phyloP scores from a whole-genome alignment of 1,140 invertebrate genomes.

The Pomacea maculata region DNA sequence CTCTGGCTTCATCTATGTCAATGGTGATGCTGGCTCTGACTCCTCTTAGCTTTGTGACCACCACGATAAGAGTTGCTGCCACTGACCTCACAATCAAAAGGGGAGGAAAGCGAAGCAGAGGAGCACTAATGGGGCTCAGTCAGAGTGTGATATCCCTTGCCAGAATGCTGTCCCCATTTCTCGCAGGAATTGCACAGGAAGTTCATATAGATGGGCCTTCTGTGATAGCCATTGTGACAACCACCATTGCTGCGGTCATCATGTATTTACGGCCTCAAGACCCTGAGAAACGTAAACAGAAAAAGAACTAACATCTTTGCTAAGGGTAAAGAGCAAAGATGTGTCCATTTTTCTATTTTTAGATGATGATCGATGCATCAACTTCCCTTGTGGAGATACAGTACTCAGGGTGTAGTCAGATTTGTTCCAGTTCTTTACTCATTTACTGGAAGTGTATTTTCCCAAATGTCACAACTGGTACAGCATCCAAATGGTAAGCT shows the following conservation, averaged over 20 bases:
- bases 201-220: slow-evolving; percentile 45
- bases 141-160: slow-evolving; percentile 62
- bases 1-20: slow-evolving; percentile 30
- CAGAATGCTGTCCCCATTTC: slow-evolving; percentile 60
- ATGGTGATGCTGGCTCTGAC: slow-evolving; percentile 49
- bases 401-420: too few relatives aligned
- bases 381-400: too few relatives aligned
- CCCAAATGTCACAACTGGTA: too few relatives aligned
- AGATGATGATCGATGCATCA: too few relatives aligned
- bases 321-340: background rate
- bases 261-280: slow-evolving; percentile 43
- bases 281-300: slow-evolving; percentile 3
- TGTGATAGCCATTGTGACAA: slow-evolving; percentile 38
- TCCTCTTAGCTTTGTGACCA: slow-evolving; percentile 58
- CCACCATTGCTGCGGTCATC: slow-evolving; percentile 38
- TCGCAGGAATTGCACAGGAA: slow-evolving; percentile 60
- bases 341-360: too few relatives aligned
- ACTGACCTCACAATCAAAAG: slow-evolving; percentile 55
- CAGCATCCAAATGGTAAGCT: too few relatives aligned
- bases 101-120: slow-evolving; percentile 44
- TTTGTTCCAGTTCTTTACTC: too few relatives aligned
- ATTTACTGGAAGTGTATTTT: too few relatives aligned
- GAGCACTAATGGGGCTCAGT: slow-evolving; percentile 59
- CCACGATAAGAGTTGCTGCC: slow-evolving; percentile 54
- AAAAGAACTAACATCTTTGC: background rate